Base-by-base conservation (phyloP, 2,888 invertebrate species). In the Scrobipalpa atriplicella region DNA sequence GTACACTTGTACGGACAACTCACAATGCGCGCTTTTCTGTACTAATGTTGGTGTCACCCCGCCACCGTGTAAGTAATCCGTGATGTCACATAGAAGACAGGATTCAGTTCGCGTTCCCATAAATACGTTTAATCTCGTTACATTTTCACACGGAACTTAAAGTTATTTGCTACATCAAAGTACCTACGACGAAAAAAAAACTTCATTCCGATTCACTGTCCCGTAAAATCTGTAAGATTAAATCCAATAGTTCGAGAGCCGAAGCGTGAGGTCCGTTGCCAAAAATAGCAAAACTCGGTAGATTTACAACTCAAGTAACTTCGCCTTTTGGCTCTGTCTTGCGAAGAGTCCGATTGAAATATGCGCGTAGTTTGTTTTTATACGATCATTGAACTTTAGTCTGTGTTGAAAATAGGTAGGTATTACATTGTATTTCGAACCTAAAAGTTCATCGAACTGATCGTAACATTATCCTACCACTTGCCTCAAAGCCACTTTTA, bases 251-350 rank as follows among this genome's bases (percentile, higher is more conserved):
- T 47, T 47, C 47, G 16, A n/a, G 0, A 47, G 47, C 43, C 43
- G 18, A 62, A n/a, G 39, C 11, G 19, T 10, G 10, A 47, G 43
- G 29, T 19, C n/a, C 41, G 58, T 56, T 65, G 65, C 65, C 65
- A 65, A 65, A 60, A 60, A 65, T 65, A 65, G 51, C 43, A 43
- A 41, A 47, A 36, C 13, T 47, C 47, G 11, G 29, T 18, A 41
- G 60, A 65, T 65, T 65, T 60, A 65, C 43, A 38, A 61, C 36
- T 36, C 51, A 60, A 47, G 47, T 64, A 36, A 58, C 38, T 58
- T 29, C 13, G 21, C 29, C 70, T 41, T 43, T 62, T 62, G 43
- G 62, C 62, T 41, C 19, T 21, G n/a, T 19, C 62, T 43, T 18
- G 9, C 29, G 29, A 13, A 8, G n/a, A 58, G n/a, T 29, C 36